phyloP scores from a whole-genome alignment of 2,113 vertebrate genomes.

The Ptychochromis oligacanthus region DNA sequence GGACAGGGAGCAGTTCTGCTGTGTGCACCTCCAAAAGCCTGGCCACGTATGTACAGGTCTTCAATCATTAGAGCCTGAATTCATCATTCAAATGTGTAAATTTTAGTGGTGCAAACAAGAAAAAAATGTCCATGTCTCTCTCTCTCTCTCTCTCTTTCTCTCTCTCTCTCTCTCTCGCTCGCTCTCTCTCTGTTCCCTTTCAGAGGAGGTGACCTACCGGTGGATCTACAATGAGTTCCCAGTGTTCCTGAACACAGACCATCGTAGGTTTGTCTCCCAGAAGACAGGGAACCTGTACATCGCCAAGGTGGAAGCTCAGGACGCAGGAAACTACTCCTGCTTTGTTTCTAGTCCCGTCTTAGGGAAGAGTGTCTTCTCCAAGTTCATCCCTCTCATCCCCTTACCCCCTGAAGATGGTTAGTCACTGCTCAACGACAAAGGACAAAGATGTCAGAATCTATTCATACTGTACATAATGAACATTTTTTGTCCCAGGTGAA shows the following conservation, averaged over 20 bases:
- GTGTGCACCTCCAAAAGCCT: constrained; percentile 90
- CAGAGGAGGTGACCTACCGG: constrained; percentile 93
- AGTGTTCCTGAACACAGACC: constrained; percentile 90
- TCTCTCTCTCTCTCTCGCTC: background rate
- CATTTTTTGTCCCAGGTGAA: constrained; percentile 74
- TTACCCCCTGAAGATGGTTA: constrained; percentile 71
- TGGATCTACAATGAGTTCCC: constrained; percentile 98
- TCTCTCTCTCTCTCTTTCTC: background rate
- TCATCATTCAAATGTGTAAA: background rate
- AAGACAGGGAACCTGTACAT: constrained; percentile 96
- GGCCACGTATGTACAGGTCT: constrained; percentile 83
- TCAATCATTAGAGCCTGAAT: background rate
- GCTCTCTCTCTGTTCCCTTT: background rate
- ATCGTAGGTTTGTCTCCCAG: constrained; percentile 94
- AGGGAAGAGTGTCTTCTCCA: constrained; percentile 96
- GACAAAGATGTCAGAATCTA: background rate
- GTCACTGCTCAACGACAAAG: background rate
- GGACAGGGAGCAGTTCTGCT: constrained; percentile 93
- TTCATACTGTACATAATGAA: background rate
- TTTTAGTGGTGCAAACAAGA: background rate
- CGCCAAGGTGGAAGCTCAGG: constrained; percentile 91
- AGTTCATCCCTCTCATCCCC: constrained; percentile 91
- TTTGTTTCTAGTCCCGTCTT: constrained; percentile 93
- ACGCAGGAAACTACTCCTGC: constrained; percentile 97
- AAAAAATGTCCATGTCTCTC: background rate